Conservation (phyloP, 1,140 invertebrate genomes). For the Oreohelix idahoensis region DNA sequence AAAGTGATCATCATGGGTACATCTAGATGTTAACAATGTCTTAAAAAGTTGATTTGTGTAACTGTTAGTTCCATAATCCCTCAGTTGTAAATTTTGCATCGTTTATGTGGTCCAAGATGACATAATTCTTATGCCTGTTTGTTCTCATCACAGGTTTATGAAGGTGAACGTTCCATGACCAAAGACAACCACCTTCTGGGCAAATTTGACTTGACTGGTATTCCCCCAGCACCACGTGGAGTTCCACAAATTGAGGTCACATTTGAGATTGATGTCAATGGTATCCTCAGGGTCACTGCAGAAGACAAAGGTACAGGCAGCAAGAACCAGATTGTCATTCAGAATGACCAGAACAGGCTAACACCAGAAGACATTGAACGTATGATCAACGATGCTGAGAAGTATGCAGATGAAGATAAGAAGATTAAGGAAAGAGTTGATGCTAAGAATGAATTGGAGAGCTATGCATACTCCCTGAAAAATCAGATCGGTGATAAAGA, state of each 20-base stretch:
- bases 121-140: not conserved
- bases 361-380: constrained; percentile 95
- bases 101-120: too few species aligned
- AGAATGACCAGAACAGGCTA: constrained; percentile 96
- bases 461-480: constrained; percentile 97
- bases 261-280: constrained; percentile 99
- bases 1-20: too few species aligned
- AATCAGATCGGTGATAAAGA: constrained; percentile 98
- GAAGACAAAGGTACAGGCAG: constrained; percentile 99
- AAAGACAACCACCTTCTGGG: constrained; percentile 98
- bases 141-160: constrained; percentile 81
- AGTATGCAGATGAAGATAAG: constrained; percentile 65
- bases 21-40: too few species aligned
- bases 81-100: too few species aligned
- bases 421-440: constrained; percentile 92
- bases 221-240: constrained; percentile 96
- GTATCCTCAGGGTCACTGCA: constrained; percentile 92
- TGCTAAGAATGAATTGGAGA: constrained; percentile 89
- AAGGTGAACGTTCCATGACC: constrained; percentile 99
- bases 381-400: constrained; percentile 83
- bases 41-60: too few species aligned
- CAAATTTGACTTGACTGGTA: constrained; percentile 98
- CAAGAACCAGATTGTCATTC: constrained; percentile 98
- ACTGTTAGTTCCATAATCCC: too few species aligned
- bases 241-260: constrained; percentile 99